Evolutionary conservation across 2,113 vertebrate species (phyloP), one percentile per base, ranked within the genome.

Genomic region (Dipodomys ordii): DNA sequence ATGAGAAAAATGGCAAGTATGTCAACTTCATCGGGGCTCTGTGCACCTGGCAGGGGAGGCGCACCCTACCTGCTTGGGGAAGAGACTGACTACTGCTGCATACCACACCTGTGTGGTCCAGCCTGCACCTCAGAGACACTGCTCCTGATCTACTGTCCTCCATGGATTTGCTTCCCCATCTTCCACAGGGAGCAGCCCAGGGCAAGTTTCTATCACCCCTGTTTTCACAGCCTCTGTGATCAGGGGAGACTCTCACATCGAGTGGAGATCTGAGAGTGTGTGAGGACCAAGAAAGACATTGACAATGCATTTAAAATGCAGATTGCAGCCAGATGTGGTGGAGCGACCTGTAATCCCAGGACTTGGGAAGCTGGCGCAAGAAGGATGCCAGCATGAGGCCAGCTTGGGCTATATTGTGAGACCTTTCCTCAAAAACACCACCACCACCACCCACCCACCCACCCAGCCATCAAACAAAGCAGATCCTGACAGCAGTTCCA

Each of bases 31-130:
- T 64, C 69, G 73, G 39, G 28, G 67, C 46, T 27, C 28, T 15
- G 46, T 2, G 9, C 30, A 6, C 27, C 15, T n/a, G 60, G 60
- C 0, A 49, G 53, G 3, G 2, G 2, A 15, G n/a, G 15, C 23
- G 6, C 46, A 1, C 18, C 49, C 35, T 46, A 5, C 20, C 44
- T 64, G 35, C 71, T 60, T 32, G 6, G 44, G 13, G 57, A 83
- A 44, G 65, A 35, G 10, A 6, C 71, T 27, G 53, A 65, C 30
- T 12, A 3, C 30, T 27, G 19, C 13, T 7, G 3, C 77, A 44
- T 10, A 49, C 0, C 71, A 3, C 60, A 35, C 18, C 76, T 11
- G 16, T 4, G n/a, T 6, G 6, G 35, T 57, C 12, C 3, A 4
- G 30, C n/a, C 32, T 1, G 64, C 8, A 53, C 46, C 64, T 78